A percentile compares a stretch with the other conserved stretches of the same genome.
These are phyloP conservation scores for Meandrusa payeni DNA, from an alignment of 2,888 invertebrate genomes.

Conservation along the genomic window DNA sequence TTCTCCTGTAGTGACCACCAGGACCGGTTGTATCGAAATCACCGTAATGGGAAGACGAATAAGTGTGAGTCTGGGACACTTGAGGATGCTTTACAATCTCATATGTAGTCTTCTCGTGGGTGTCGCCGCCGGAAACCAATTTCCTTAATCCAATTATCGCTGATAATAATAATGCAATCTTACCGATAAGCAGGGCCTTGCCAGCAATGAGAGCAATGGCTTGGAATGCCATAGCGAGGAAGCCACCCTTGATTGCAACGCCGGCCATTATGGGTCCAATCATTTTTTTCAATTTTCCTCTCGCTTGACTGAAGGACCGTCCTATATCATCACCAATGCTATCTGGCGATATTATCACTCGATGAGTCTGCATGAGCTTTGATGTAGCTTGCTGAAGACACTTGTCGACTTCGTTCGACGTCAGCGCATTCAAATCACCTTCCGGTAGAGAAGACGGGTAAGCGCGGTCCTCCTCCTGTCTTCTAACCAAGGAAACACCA, in stretches of 20 bases:
- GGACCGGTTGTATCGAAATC: conserved; percentile 81
- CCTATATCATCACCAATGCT: conserved; percentile 66
- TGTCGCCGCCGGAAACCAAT: conserved; percentile 83
- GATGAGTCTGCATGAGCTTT: conserved; percentile 82
- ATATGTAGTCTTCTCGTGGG: conserved; percentile 89
- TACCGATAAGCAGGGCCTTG: conserved; percentile 90
- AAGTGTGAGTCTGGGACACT: conserved; percentile 88
- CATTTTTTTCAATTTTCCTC: conserved; percentile 83
- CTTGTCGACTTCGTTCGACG: conserved; percentile 82
- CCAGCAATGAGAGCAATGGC: conserved; percentile 89
- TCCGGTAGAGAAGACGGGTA: conserved; percentile 76
- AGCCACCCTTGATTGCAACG: conserved; percentile 85
- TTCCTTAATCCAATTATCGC: conserved; percentile 91
- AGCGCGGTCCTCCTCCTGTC: conserved; percentile 64
- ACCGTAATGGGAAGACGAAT: conserved; percentile 85
- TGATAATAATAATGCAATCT: conserved; percentile 89
- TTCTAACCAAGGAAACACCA: conserved; percentile 81
- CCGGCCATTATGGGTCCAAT: conserved; percentile 85
- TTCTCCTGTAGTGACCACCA: conserved; percentile 81
- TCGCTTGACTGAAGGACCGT: conserved; percentile 74
- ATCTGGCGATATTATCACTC: conserved; percentile 75
- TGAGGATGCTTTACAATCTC: conserved; percentile 94
- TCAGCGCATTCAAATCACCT: conserved; percentile 81
- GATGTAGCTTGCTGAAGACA: conserved; percentile 78
- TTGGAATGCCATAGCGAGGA: conserved; percentile 87